Conservation (phyloP, 2,888 invertebrate species). For the Brassicogethes aeneus region DNA sequence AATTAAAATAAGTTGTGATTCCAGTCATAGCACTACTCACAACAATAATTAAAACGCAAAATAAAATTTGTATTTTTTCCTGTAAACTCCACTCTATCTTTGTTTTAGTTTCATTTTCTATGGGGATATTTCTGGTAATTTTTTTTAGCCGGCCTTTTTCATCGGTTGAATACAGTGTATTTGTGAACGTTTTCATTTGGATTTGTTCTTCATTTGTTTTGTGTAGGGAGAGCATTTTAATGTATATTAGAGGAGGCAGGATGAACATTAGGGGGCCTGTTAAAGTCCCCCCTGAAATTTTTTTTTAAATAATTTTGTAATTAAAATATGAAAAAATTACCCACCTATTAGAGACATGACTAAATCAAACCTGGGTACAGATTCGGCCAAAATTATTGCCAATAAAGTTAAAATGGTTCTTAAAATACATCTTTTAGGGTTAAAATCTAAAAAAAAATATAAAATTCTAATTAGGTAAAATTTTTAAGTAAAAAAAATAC, state of each 20-base stretch:
- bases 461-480: conserved; percentile 3
- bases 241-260: conserved; percentile 73
- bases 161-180: conserved; percentile 14
- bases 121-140: conserved; percentile 1
- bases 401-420: conserved; percentile 60
- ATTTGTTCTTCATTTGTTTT: conserved; percentile 26
- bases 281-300: conserved; percentile 59
- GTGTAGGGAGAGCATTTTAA: conserved; percentile 53
- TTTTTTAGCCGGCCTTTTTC: conserved; percentile 4
- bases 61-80: conserved; percentile 22
- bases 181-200: conserved; percentile 20
- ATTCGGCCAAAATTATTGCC: conserved; percentile 69
- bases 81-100: conserved; percentile 9
- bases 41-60: conserved; percentile 47
- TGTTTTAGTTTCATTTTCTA: neutral
- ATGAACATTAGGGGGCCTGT: conserved; percentile 78
- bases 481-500: conserved; percentile 36
- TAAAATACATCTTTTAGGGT: conserved; percentile 59
- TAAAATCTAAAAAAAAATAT: conserved; percentile 56
- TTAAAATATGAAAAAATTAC: neutral
- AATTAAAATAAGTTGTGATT: conserved; percentile 62
- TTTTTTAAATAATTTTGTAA: neutral
- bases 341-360: conserved; percentile 65
- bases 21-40: conserved; percentile 57
- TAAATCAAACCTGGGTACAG: conserved; percentile 76